These are phyloP conservation scores for Medauroidea extradentata DNA, from an alignment of 1,140 invertebrate genomes.

Conservation along the genomic window DNA sequence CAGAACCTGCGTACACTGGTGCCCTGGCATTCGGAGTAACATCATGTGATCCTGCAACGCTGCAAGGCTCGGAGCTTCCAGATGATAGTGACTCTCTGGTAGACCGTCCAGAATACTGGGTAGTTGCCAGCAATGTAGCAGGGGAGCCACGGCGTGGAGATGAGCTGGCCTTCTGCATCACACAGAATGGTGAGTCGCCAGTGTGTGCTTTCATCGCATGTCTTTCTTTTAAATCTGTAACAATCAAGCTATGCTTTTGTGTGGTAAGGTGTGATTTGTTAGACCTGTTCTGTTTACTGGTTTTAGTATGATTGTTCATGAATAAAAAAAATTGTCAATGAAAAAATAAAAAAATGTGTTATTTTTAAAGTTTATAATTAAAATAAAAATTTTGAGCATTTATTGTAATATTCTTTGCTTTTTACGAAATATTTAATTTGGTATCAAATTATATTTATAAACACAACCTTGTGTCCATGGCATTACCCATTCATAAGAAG, in stretches of 20 bases:
- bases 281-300: no score
- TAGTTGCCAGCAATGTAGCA: slow-evolving; percentile 89
- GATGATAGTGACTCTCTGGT: slow-evolving; percentile 89
- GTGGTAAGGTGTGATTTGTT: no score
- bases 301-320: no score
- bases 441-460: background rate
- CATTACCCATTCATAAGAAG: background rate
- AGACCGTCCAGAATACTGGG: slow-evolving; percentile 96
- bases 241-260: no score
- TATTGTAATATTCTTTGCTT: background rate
- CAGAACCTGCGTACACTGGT: slow-evolving; percentile 81
- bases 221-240: no score
- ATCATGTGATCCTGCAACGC: slow-evolving; percentile 78
- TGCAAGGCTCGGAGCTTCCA: slow-evolving; percentile 73
- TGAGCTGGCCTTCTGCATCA: slow-evolving; percentile 85
- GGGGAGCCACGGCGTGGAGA: slow-evolving; percentile 77
- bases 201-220: no score
- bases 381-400: no score
- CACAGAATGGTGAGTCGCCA: slow-evolving; percentile 34
- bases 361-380: no score
- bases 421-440: background rate
- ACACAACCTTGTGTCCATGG: background rate
- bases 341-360: no score
- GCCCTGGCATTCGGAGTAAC: slow-evolving; percentile 89
- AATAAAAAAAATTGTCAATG: no score